Percentiles rank a stretch among this genome's conserved stretches.
These are phyloP conservation scores for Tanytarsus gracilentus DNA, from an alignment of 2,888 invertebrate genomes.

Conservation along the genomic window DNA sequence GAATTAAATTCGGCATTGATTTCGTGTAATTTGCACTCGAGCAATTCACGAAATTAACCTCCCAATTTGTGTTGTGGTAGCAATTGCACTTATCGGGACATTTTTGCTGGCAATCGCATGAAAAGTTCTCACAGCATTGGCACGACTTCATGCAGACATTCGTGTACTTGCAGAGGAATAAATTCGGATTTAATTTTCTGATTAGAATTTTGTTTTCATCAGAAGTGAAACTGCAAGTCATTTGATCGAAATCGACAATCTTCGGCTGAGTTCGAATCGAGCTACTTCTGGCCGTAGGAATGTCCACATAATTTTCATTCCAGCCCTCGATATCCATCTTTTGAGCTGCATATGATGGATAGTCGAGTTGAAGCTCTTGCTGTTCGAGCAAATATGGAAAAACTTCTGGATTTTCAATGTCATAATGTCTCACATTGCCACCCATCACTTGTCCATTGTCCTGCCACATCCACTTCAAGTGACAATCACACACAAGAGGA, in stretches of 20 bases:
- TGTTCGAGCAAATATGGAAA: constrained; percentile 27
- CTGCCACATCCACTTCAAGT: constrained; percentile 29
- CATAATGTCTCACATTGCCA: not conserved
- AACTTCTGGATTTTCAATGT: constrained; percentile 24
- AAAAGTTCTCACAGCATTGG: constrained; percentile 26
- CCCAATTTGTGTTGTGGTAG: constrained; percentile 28
- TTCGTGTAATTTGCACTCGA: constrained; percentile 16
- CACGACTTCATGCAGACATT: constrained; percentile 25
- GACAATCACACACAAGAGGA: constrained; percentile 28
- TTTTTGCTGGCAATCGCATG: constrained; percentile 28
- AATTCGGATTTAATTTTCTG: constrained; percentile 15
- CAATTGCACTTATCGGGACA: constrained; percentile 27
- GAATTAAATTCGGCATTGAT: constrained; percentile 23
- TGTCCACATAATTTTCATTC: constrained; percentile 2
- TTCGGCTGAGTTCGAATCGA: constrained; percentile 25
- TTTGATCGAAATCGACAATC: constrained; percentile 27
- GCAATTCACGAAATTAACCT: constrained; percentile 27
- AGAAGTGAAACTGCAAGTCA: constrained; percentile 20
- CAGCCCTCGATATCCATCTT: constrained; percentile 23
- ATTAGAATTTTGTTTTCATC: constrained; percentile 16
- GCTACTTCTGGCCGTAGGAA: not conserved
- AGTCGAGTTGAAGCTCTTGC: constrained; percentile 9
- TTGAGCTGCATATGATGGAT: constrained; percentile 25
- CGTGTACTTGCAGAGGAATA: constrained; percentile 24
- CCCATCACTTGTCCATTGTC: not conserved